phyloP scores from a whole-genome alignment of 2,888 invertebrate species.

The Elysia crispata region DNA sequence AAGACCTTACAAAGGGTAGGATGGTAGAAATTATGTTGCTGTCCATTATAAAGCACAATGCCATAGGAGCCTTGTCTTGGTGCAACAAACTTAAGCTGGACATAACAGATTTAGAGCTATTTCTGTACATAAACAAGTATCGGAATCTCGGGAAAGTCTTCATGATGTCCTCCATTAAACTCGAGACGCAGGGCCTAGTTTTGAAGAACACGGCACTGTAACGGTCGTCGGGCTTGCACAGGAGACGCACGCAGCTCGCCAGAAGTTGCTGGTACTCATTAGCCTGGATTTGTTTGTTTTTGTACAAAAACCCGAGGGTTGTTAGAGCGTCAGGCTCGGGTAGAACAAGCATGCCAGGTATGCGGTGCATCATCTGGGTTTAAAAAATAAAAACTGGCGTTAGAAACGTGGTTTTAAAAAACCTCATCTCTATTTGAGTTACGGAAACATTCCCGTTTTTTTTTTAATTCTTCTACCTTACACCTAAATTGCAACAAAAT shows the following conservation, averaged over 20 bases:
- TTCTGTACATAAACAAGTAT: constrained; percentile 68
- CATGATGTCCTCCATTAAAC: constrained; percentile 64
- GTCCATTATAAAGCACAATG: constrained; percentile 64
- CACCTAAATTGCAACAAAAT: too few relatives aligned
- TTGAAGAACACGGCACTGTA: constrained; percentile 65
- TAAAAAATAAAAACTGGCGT: background rate
- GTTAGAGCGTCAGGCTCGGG: constrained; percentile 70
- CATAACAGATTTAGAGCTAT: constrained; percentile 67
- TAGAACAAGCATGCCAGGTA: constrained; percentile 66
- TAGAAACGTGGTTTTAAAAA: too few relatives aligned
- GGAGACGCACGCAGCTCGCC: constrained; percentile 64
- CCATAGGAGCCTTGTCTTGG: constrained; percentile 62
- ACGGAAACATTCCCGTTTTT: too few relatives aligned
- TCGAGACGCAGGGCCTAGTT: constrained; percentile 65
- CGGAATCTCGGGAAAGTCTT: constrained; percentile 63
- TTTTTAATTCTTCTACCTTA: too few relatives aligned
- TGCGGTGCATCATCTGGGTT: constrained; percentile 52
- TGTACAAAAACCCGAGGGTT: constrained; percentile 62
- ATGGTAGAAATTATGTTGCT: constrained; percentile 63
- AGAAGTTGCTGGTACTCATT: constrained; percentile 68
- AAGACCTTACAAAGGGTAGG: constrained; percentile 62
- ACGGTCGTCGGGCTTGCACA: constrained; percentile 70
- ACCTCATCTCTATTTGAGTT: too few relatives aligned
- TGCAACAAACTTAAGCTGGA: constrained; percentile 64
- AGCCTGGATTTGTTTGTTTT: constrained; percentile 58